phyloP scores from a whole-genome alignment of 1,140 invertebrate genomes.

The Lepidurus couesii region DNA sequence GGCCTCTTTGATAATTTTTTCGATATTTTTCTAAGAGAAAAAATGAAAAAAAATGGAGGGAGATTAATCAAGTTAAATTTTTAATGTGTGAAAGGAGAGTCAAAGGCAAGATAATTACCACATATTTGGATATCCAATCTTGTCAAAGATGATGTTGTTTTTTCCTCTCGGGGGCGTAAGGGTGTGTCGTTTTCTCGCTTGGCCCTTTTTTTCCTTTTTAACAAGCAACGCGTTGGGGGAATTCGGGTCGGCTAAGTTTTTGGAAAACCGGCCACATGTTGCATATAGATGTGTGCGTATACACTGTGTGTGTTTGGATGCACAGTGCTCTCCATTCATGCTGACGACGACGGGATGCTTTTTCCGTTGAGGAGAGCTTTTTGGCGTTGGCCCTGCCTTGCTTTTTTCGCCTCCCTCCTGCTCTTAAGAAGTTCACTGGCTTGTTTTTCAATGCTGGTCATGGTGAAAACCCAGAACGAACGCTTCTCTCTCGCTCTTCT shows the following conservation, averaged over 20 bases:
- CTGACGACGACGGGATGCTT: conserved; percentile 1
- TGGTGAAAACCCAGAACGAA: not conserved
- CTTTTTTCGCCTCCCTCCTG: not conserved
- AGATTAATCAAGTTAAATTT: not conserved
- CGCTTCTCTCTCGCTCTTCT: not conserved
- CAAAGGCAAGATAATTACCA: not conserved
- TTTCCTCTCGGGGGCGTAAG: too few species aligned
- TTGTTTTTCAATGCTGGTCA: not conserved
- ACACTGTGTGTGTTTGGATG: not conserved
- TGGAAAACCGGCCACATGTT: not conserved
- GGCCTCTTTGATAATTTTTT: not conserved
- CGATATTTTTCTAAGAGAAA: not conserved
- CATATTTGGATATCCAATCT: too few species aligned
- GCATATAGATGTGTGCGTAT: not conserved
- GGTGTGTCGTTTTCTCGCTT: conserved; percentile 4
- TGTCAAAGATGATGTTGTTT: too few species aligned
- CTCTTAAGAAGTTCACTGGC: not conserved
- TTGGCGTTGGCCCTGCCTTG: conserved; percentile 7
- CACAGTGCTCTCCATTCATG: conserved; percentile 21
- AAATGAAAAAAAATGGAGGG: not conserved
- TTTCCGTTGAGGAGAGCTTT: not conserved
- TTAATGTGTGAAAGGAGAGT: not conserved
- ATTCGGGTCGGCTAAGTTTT: too few species aligned
- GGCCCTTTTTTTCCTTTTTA: not conserved
- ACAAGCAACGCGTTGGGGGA: too few species aligned